A percentile compares a stretch with the other conserved stretches of the same genome.
Evolutionary conservation across 2,797 vertebrate species (phyloP).

Genomic region (Intellagama lesueurii): DNA sequence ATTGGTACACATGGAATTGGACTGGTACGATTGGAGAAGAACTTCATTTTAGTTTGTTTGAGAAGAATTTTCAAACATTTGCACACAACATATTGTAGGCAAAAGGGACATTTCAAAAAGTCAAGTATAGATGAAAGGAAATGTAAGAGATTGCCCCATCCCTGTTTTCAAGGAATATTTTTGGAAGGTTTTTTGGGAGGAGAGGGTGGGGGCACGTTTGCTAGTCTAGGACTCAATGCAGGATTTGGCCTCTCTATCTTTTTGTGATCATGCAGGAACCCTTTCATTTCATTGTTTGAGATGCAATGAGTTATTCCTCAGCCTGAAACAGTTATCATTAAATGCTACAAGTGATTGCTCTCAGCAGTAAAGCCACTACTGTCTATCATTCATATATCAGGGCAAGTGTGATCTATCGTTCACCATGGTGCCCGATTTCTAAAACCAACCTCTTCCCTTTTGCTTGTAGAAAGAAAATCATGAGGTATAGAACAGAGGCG

Average conservation of each 20-base stretch:
- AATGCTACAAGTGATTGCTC: constrained; percentile 42
- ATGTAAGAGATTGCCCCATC: neutral
- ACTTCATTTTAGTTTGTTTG: no score
- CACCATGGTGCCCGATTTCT: neutral
- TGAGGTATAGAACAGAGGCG: neutral
- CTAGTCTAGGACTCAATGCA: neutral
- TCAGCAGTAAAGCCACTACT: constrained; percentile 37
- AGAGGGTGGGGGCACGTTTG: neutral
- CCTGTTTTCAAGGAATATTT: neutral
- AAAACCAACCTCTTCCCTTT: neutral
- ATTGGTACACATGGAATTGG: no score
- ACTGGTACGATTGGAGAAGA: no score
- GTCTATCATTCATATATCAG: constrained; percentile 26
- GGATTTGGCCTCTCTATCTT: neutral
- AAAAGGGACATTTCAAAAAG: neutral
- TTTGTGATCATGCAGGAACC: neutral
- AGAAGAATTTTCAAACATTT: no score
- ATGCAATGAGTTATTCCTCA: constrained; percentile 35
- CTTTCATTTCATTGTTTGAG: constrained; percentile 40
- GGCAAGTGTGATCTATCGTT: neutral
- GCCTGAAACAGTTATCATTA: constrained; percentile 46
- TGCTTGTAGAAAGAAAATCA: constrained; percentile 12
- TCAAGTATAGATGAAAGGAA: neutral
- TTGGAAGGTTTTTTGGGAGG: neutral
- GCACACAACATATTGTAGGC: no score